Percentiles rank a stretch among this genome's conserved stretches.
These are phyloP conservation scores for Thumatha senex DNA, from an alignment of 2,888 invertebrate species.

Conservation along the genomic window DNA sequence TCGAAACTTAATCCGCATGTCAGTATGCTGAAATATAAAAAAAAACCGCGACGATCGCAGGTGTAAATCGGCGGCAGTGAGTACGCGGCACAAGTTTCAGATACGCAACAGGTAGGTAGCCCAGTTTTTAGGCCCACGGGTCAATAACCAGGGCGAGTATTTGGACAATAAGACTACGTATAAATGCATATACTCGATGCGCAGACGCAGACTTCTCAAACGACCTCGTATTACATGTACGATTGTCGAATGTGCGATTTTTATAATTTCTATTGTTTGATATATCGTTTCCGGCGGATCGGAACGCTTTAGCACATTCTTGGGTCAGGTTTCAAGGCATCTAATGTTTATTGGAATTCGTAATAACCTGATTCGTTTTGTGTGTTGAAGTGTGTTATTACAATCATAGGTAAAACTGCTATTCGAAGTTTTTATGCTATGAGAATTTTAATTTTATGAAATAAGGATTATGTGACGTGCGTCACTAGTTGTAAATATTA, in stretches of 20 bases:
- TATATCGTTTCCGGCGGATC: slow-evolving; percentile 38
- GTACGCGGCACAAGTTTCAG: slow-evolving; percentile 25
- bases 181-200: slow-evolving; percentile 3
- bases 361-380: slow-evolving; percentile 5
- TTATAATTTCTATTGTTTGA: slow-evolving; percentile 28
- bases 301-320: slow-evolving; percentile 30
- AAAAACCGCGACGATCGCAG: neutral
- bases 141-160: slow-evolving; percentile 76
- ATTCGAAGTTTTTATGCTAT: neutral
- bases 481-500: too few species aligned
- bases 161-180: slow-evolving; percentile 56
- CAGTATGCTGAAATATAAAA: neutral
- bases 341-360: slow-evolving; percentile 15
- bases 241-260: slow-evolving; percentile 40
- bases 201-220: slow-evolving; percentile 15
- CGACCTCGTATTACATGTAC: slow-evolving; percentile 34
- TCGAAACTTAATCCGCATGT: neutral
- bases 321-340: slow-evolving; percentile 21
- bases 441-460: neutral
- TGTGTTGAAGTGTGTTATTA: neutral
- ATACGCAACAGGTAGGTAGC: slow-evolving; percentile 41
- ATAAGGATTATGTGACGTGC: too few species aligned
- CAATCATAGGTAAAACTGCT: neutral
- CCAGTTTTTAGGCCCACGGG: slow-evolving; percentile 58
- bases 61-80: neutral